Percentiles rank a stretch among this genome's conserved stretches.
phyloP scores from a whole-genome alignment of 2,888 invertebrate species.

The Keiferia lycopersicella region DNA sequence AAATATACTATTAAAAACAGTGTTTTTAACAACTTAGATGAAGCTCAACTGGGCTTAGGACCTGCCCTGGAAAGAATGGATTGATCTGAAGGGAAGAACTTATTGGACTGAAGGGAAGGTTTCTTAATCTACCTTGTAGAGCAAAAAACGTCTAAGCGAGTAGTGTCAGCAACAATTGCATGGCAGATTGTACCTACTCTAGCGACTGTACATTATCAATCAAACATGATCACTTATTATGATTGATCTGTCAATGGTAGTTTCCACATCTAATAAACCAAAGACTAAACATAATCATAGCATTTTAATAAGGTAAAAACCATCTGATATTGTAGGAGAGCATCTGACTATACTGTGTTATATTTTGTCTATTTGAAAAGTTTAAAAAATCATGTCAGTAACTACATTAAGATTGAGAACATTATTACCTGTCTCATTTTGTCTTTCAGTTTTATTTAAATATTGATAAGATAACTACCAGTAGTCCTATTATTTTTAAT shows the following conservation, averaged over 20 bases:
- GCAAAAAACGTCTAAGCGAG: neutral
- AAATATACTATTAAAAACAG: no score
- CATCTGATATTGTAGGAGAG: neutral
- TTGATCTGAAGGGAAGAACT: no score
- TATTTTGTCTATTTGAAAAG: no score
- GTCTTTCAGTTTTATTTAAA: no score
- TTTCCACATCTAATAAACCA: conserved; percentile 16
- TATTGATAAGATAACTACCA: neutral
- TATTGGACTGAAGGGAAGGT: no score
- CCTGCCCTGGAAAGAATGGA: no score
- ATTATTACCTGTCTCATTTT: no score
- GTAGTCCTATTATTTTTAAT: neutral
- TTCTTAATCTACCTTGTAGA: neutral
- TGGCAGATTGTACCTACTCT: neutral
- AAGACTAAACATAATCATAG: neutral
- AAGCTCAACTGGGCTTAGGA: no score
- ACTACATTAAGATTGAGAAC: no score
- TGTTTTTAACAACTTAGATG: no score
- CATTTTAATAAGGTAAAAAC: neutral
- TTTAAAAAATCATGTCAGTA: no score
- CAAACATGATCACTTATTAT: conserved; percentile 28
- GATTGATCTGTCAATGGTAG: conserved; percentile 38
- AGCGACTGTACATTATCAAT: neutral
- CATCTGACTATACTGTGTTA: neutral
- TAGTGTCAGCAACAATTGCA: neutral